Base-by-base conservation (phyloP, 2,113 vertebrate genomes). In the Poeciliopsis turrubarensis region DNA sequence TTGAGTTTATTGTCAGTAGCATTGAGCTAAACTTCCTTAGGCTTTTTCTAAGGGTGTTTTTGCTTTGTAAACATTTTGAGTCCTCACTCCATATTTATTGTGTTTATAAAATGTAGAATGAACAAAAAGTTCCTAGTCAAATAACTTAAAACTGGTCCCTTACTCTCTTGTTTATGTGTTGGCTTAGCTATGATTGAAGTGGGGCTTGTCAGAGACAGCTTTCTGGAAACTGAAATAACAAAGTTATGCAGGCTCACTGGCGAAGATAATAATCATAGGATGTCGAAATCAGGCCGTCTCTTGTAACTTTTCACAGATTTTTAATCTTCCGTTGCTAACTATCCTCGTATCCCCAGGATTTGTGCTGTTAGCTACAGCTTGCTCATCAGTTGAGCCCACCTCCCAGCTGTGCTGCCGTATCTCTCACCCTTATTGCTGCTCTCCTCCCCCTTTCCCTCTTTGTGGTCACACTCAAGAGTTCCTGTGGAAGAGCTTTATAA, bases 401-500 rank as follows among this genome's bases (percentile, higher is more conserved):
- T 79, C 83, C 79, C 77, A n/a, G 65, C 70, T 41, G 70, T 57
- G 75, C 60, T 3, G 73, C 60, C 3, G 7, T 78, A 81, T 87
- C 72, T 78, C 73, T 84, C 81, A 79, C 75, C 74, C 80, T 75
- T 68, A 72, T 84, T 89, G 81, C 63, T 74, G 82, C 86, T 84
- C 80, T 84, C 81, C 89, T 83, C 89, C 87, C 63, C 86, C 78
- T 75, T 57, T 73, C 69, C 80, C 78, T 76, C 80, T 87, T 84
- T 90, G 80, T 79, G 30, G 79, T 82, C n/a, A 64, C 84, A 86
- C 88, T 92, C 89, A 25, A 92, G 93, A 94, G 93, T 94, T 95
- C 91, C 87, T 90, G 87, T 87, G 89, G 81, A 76, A 85, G 88
- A 89, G 92, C 91, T 93, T 92, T 85, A 91, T 91, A 89, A 93